Conservation (phyloP, 2,888 invertebrate genomes). For the Tupiocoris notatus region DNA sequence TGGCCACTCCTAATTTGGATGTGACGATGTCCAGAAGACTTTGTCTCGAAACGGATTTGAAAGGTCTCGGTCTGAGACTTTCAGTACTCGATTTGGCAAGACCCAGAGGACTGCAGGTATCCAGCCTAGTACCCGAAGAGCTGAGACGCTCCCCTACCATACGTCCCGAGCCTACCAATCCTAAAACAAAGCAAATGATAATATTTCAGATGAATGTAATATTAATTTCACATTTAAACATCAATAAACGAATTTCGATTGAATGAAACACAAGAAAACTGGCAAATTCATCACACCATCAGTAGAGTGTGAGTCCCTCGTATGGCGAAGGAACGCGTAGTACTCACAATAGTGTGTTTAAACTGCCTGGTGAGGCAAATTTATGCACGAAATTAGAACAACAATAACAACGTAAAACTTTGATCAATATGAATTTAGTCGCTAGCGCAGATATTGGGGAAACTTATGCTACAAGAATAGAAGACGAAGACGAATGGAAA, state of each 20-base stretch:
- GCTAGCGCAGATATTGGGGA: no score
- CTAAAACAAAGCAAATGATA: constrained; percentile 35
- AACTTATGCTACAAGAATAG: no score
- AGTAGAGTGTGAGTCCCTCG: not conserved
- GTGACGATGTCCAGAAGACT: constrained; percentile 71
- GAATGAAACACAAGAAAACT: not conserved
- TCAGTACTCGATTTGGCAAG: constrained; percentile 56
- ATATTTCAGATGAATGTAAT: not conserved
- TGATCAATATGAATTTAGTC: no score
- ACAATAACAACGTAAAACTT: no score
- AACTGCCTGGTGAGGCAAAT: no score
- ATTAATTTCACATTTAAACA: not conserved
- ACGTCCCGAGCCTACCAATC: constrained; percentile 53
- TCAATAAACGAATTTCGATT: not conserved
- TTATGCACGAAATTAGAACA: no score
- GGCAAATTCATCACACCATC: not conserved
- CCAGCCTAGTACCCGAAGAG: constrained; percentile 58
- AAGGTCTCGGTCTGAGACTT: constrained; percentile 55
- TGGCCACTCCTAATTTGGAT: constrained; percentile 67
- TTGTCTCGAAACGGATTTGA: constrained; percentile 62
- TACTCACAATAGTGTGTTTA: no score
- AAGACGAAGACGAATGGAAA: no score
- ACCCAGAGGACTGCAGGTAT: constrained; percentile 56
- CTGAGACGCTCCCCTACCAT: constrained; percentile 60
- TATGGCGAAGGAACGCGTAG: no score